Conservation (phyloP, 2,797 vertebrate genomes). For the Petrocephalus sullivani region DNA sequence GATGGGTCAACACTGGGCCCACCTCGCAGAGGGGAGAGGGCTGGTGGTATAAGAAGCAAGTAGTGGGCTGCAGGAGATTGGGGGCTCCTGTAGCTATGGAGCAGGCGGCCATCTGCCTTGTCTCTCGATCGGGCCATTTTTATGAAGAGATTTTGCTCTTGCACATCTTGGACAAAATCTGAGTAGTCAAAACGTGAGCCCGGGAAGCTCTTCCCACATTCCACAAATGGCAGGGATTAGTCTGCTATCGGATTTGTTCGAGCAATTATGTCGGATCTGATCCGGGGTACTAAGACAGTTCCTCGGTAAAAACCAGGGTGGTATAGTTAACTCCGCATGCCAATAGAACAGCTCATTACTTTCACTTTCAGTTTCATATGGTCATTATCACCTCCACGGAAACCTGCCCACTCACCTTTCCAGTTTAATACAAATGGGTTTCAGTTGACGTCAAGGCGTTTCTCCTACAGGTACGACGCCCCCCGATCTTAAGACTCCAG, state of each 20-base stretch:
- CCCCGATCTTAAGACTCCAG: not conserved
- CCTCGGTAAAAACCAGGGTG: not conserved
- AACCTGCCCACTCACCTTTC: not conserved
- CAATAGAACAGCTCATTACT: not conserved
- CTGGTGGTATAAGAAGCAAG: not conserved
- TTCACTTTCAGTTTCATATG: not conserved
- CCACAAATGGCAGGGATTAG: slow-evolving; percentile 39
- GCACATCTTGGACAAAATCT: slow-evolving; percentile 39
- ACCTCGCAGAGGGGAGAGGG: not conserved
- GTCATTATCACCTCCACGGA: not conserved
- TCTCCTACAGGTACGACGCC: not conserved
- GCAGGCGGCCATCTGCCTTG: slow-evolving; percentile 55
- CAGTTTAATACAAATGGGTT: not conserved
- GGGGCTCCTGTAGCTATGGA: slow-evolving; percentile 43
- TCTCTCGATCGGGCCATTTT: slow-evolving; percentile 40
- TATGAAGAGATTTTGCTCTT: slow-evolving; percentile 34
- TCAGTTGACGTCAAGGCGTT: not conserved
- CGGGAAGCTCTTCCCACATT: slow-evolving; percentile 36
- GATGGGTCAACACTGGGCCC: not conserved
- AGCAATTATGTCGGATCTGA: slow-evolving; percentile 22
- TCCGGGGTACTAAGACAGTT: not conserved
- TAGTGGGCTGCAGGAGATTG: slow-evolving; percentile 22
- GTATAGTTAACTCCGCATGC: not conserved
- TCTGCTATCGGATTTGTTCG: slow-evolving; percentile 37
- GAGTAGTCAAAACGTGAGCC: slow-evolving; percentile 50